Conservation (phyloP, 2,888 invertebrate species). For the Apamea crenata region DNA sequence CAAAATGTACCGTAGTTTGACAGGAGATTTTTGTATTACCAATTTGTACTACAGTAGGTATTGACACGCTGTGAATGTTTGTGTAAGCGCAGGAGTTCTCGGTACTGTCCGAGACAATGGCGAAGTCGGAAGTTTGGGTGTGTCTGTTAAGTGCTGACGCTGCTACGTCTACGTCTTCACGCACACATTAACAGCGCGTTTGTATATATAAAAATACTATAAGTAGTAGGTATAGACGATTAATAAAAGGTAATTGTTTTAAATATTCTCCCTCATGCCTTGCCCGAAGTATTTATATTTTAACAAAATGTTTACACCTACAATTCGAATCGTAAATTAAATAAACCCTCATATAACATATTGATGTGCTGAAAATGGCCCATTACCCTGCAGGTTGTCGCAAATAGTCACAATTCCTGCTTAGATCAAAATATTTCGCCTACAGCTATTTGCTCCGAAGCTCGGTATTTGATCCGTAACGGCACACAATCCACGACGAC, state of each 20-base stretch:
- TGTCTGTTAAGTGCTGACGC: too few species aligned
- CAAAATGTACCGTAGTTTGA: not conserved
- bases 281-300: too few species aligned
- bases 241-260: not conserved
- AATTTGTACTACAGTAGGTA: not conserved
- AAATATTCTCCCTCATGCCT: not conserved
- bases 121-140: too few species aligned
- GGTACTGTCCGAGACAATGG: too few species aligned
- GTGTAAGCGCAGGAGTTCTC: not conserved
- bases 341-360: not conserved
- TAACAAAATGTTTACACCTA: not conserved
- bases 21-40: not conserved
- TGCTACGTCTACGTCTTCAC: too few species aligned
- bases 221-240: not conserved
- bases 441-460: conserved; percentile 20
- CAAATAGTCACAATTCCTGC: conserved; percentile 24
- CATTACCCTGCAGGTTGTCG: not conserved
- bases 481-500: not conserved
- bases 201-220: not conserved
- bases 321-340: not conserved
- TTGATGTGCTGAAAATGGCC: conserved; percentile 6
- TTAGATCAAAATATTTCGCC: conserved; percentile 33
- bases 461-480: conserved; percentile 16
- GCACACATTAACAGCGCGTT: too few species aligned
- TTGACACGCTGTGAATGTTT: not conserved